Base-by-base conservation (phyloP, 2,888 invertebrate genomes). In the Drosophila picticornis region DNA sequence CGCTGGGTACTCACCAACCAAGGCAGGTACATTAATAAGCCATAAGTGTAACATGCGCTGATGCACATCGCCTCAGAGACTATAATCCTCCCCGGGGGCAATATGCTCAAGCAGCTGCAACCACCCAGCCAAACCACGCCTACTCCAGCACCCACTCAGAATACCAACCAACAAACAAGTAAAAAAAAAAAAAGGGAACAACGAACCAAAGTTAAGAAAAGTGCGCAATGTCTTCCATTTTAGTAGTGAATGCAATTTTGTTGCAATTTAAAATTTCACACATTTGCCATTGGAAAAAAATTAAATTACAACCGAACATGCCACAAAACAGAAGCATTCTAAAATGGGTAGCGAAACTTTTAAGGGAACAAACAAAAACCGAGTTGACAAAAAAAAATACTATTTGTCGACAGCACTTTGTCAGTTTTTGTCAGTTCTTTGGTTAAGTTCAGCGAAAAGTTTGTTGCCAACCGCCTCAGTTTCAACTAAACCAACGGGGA, bases 381-480 rank as follows among this genome's bases (percentile, higher is more conserved):
- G 5, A 50, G 10, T 40, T 43, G 25, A 57, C n/a, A 57, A 31
- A 40, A 63, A 57, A 64, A 64, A 62, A 63, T 72, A 72, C 75
- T 77, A 75, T 77, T 67, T 72, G 68, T 50, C 72, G 83, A 81
- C 77, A 85, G 71, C 81, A 83, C 81, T 87, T 88, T 87, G 84
- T 84, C 78, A 83, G 82, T 79, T 84, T 87, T 79, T 87, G 83
- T 74, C 78, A 74, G 72, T 83, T 79, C 71, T 83, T 83, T 75
- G 69, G 70, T 79, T 74, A 70, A 74, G 75, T 83, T 78, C 67
- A 65, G 72, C 65, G 68, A 60, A 77, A 80, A 84, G 78, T 79
- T 79, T 66, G 46, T 72, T 65, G 53, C 67, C 67, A 36, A 36
- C 27, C 31, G 9, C 25, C 25, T 13, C 25, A 25, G 46, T 46